Evolutionary conservation across 30 jellyfish, hydroid and myxozoan genomes (phyloP).

Genomic region (Morbakka virulenta): DNA sequence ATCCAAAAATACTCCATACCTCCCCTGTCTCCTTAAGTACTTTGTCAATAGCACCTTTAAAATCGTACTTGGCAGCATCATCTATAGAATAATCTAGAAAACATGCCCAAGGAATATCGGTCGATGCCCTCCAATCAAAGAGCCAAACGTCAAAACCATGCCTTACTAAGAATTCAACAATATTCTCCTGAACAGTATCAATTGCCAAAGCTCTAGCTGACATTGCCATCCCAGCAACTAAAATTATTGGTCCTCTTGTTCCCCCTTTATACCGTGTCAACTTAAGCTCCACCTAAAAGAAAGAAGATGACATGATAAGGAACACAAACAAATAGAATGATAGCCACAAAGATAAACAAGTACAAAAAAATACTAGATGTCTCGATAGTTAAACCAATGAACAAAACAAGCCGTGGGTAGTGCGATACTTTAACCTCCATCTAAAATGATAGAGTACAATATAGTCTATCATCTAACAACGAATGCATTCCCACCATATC

Average conservation of each 20-base stretch:
- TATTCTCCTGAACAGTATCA: slow-evolving; percentile 59
- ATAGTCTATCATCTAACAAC: too few relatives aligned
- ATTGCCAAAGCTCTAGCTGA: slow-evolving; percentile 26
- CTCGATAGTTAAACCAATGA: background rate
- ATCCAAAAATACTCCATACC: slow-evolving; percentile 23
- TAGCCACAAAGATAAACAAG: too few relatives aligned
- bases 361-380: background rate
- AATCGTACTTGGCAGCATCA: slow-evolving; percentile 39
- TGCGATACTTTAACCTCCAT: too few relatives aligned
- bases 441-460: too few relatives aligned
- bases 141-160: slow-evolving; percentile 63
- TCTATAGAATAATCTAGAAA: slow-evolving; percentile 21
- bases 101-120: slow-evolving; percentile 69
- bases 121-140: slow-evolving; percentile 58
- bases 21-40: slow-evolving; percentile 48
- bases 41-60: slow-evolving; percentile 59
- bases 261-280: slow-evolving; percentile 73
- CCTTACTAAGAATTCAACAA: slow-evolving; percentile 50
- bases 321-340: too few relatives aligned
- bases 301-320: too few relatives aligned
- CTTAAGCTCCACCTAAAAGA: slow-evolving; percentile 57
- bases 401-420: too few relatives aligned
- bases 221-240: slow-evolving; percentile 58
- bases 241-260: slow-evolving; percentile 66
- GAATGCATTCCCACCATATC: too few relatives aligned